phyloP scores from a whole-genome alignment of 2,797 vertebrate species.

The Spea hammondii region DNA sequence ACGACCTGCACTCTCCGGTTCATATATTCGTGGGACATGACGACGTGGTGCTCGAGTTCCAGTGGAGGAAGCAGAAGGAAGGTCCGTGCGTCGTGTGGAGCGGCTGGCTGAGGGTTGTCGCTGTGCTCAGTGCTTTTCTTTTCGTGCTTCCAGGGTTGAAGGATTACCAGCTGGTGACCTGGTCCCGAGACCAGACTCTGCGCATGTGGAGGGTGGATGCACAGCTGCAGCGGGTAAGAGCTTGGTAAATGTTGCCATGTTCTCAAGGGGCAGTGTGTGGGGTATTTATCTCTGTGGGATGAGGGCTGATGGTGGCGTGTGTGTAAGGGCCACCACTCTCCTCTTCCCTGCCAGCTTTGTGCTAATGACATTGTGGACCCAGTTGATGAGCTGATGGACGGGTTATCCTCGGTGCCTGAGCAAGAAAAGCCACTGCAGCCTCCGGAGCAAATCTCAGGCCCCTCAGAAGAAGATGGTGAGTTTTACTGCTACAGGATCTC shows the following conservation, averaged over 20 bases:
- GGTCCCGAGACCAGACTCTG: slow-evolving; percentile 95
- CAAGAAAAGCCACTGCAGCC: slow-evolving; percentile 79
- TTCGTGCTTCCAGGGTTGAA: slow-evolving; percentile 77
- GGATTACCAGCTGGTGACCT: slow-evolving; percentile 92
- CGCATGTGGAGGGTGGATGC: slow-evolving; percentile 96
- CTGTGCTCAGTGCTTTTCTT: slow-evolving; percentile 29
- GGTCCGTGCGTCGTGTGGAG: slow-evolving; percentile 63
- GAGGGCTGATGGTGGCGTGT: too few relatives aligned
- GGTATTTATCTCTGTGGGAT: too few relatives aligned
- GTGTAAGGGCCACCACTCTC: background rate
- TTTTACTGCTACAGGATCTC: too few relatives aligned
- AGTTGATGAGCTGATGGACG: slow-evolving; percentile 87
- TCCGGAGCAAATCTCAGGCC: slow-evolving; percentile 72
- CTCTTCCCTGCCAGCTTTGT: slow-evolving; percentile 76
- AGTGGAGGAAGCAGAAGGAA: slow-evolving; percentile 95
- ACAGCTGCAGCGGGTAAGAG: slow-evolving; percentile 88
- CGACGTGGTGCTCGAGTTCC: slow-evolving; percentile 94
- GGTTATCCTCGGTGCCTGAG: slow-evolving; percentile 80
- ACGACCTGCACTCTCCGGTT: slow-evolving; percentile 89
- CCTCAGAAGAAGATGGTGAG: slow-evolving; percentile 77
- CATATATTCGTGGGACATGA: slow-evolving; percentile 96
- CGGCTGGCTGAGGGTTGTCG: background rate
- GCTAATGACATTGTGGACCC: slow-evolving; percentile 81
- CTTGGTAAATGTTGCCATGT: too few relatives aligned
- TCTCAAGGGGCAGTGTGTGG: too few relatives aligned